Evolutionary conservation across 2,113 vertebrate genomes (phyloP).

Genomic region (Nansenia antarctica): DNA sequence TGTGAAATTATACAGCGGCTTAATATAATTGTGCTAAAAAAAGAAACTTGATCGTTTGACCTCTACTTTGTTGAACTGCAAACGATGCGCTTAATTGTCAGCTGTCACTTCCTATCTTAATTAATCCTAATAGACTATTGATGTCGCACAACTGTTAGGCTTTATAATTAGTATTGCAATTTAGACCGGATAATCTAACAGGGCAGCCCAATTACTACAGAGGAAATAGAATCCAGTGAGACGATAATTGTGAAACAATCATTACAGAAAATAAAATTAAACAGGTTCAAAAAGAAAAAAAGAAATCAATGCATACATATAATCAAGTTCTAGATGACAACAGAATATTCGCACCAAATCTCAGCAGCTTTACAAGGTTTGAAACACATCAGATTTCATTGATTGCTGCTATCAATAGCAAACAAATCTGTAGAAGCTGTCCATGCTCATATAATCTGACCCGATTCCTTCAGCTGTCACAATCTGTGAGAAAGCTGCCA

Average conservation of each 20-base stretch:
- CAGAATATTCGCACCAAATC: conserved; percentile 47
- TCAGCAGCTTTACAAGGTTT: conserved; percentile 55
- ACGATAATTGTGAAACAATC: conserved; percentile 71
- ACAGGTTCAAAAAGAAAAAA: no score
- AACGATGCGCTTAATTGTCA: conserved; percentile 90
- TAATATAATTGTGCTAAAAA: conserved; percentile 42
- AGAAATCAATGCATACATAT: conserved; percentile 64
- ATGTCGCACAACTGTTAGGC: conserved; percentile 92
- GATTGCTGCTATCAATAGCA: conserved; percentile 94
- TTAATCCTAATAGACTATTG: conserved; percentile 99
- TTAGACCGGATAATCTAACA: conserved; percentile 82
- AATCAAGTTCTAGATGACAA: conserved; percentile 52
- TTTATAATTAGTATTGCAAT: conserved; percentile 96
- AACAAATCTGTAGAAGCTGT: conserved; percentile 91
- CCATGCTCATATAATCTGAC: conserved; percentile 94
- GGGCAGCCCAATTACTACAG: conserved; percentile 87
- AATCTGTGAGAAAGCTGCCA: conserved; percentile 93
- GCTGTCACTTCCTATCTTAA: conserved; percentile 93
- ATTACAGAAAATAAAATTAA: conserved; percentile 35
- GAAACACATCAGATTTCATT: conserved; percentile 74
- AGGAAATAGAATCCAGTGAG: conserved; percentile 74
- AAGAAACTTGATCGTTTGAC: conserved; percentile 70
- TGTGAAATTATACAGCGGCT: conserved; percentile 40
- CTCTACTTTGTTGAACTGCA: conserved; percentile 81
- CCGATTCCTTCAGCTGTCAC: conserved; percentile 89